Evolutionary conservation across 2,888 invertebrate species (phyloP).

Genomic region (Epirrhoe alternata): DNA sequence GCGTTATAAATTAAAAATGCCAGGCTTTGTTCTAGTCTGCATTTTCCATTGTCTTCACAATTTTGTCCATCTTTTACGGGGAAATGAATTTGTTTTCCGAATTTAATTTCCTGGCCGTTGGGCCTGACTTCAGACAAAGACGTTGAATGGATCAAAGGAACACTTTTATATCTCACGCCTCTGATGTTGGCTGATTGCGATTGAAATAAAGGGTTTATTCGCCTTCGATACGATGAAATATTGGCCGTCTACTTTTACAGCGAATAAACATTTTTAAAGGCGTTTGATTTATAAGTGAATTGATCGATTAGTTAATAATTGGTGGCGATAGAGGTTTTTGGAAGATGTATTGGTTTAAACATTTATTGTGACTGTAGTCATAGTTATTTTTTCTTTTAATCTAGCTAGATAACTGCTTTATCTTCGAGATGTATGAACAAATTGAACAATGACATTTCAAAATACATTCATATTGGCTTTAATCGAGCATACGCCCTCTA

Average conservation of each 20-base stretch:
- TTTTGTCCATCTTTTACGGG: conserved; percentile 45
- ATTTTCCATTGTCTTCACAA: conserved; percentile 41
- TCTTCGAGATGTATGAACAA: not conserved
- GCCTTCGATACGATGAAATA: conserved; percentile 14
- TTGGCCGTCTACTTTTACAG: conserved; percentile 13
- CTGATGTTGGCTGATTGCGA: conserved; percentile 43
- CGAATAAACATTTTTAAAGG: conserved; percentile 1
- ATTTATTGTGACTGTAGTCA: not conserved
- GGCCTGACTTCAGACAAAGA: conserved; percentile 38
- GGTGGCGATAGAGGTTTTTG: not conserved
- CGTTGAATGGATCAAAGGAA: conserved; percentile 45
- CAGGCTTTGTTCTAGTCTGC: conserved; percentile 39
- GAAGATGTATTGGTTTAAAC: not conserved
- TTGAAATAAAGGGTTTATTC: conserved; percentile 36
- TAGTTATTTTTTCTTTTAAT: not conserved
- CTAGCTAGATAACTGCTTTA: not conserved
- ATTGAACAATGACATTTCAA: conserved; percentile 18
- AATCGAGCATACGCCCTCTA: conserved; percentile 29
- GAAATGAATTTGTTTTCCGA: conserved; percentile 47
- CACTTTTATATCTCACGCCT: conserved; percentile 43
- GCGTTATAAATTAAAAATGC: conserved; percentile 37
- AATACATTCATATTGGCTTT: conserved; percentile 27
- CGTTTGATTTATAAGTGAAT: conserved; percentile 1
- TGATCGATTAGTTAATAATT: not conserved
- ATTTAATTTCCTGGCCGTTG: conserved; percentile 45